These are phyloP conservation scores for Phymatocera aterrima DNA, from an alignment of 2,888 invertebrate species.

Conservation along the genomic window DNA sequence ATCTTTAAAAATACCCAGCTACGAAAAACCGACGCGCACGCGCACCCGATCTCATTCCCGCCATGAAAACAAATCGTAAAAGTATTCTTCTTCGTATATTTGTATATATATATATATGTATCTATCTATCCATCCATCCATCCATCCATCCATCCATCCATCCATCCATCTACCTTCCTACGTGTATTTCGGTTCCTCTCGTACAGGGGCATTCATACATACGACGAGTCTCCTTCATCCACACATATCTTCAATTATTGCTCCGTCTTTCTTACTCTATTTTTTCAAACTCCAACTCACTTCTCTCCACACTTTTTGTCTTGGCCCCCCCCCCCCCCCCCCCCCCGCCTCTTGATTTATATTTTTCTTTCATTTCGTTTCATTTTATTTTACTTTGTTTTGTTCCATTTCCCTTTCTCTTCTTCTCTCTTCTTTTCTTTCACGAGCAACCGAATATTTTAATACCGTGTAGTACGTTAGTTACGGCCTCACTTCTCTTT, in stretches of 20 bases:
- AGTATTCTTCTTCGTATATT: too few species aligned
- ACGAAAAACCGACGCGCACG: conserved; percentile 66
- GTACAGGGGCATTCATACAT: too few species aligned
- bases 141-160: background rate
- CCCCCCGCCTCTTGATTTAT: background rate
- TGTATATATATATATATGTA: too few species aligned
- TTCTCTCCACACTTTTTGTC: too few species aligned
- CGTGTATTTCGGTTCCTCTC: background rate
- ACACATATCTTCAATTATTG: too few species aligned
- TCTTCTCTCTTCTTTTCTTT: background rate
- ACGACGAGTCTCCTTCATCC: too few species aligned
- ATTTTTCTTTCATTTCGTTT: background rate
- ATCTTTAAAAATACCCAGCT: conserved; percentile 70
- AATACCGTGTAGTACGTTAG: background rate
- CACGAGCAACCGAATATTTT: background rate
- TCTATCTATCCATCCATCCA: too few species aligned
- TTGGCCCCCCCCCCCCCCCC: background rate
- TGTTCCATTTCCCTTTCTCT: background rate
- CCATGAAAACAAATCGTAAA: conserved; percentile 71
- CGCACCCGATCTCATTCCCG: conserved; percentile 56
- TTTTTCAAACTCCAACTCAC: too few species aligned
- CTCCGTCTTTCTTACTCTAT: too few species aligned
- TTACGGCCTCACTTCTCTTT: too few species aligned
- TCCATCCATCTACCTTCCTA: too few species aligned
- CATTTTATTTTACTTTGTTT: background rate